Base-by-base conservation (phyloP, 1,140 invertebrate species). In the Drosophila prosaltans region DNA sequence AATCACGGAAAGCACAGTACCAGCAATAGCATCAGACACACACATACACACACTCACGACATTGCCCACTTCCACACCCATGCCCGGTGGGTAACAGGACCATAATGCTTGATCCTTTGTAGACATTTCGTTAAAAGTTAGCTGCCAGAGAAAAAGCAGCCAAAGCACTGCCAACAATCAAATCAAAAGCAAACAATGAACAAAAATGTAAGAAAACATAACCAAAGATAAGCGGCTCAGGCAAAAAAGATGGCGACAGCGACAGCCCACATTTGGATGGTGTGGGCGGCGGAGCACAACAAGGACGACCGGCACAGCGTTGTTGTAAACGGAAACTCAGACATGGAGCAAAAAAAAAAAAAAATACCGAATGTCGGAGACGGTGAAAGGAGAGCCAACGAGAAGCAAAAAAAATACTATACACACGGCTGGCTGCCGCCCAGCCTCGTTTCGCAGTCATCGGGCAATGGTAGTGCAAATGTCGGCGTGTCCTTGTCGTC, bases 201-300 rank as follows among this genome's bases (percentile, higher is more conserved):
- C 85, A 86, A 84, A 86, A 88, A 89, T 89, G 84, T 89, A 89
- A 88, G 84, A 89, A 89, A 89, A 89, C 84, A 89, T 89, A 89
- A 89, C 85, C 84, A 89, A 82, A 89, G 84, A 89, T 89, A 89
- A 89, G 84, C 84, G 85, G 85, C 84, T 89, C 89, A 76, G 65
- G 72, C 79, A 41, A 89, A 89, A 83, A 88, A 89, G 80, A 89
- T 90, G 84, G 80, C 84, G 84, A 84, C 83, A 80, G 71, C 65
- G 32, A 5, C 65, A 43, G 8, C 58, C 30, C 21, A 51, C 45
- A 51, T 51, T 51, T 51, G 45, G 45, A 7, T 51, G 45, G 45
- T 24, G 21, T 48, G 16, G 16, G 16, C 9, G 45, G 45, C 21
- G 45, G 45, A 48, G 16, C 6, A 8, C 45, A 45, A 21, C 43